Conservation (phyloP, 2,797 vertebrate species). For the Eleutherodactylus coqui region DNA sequence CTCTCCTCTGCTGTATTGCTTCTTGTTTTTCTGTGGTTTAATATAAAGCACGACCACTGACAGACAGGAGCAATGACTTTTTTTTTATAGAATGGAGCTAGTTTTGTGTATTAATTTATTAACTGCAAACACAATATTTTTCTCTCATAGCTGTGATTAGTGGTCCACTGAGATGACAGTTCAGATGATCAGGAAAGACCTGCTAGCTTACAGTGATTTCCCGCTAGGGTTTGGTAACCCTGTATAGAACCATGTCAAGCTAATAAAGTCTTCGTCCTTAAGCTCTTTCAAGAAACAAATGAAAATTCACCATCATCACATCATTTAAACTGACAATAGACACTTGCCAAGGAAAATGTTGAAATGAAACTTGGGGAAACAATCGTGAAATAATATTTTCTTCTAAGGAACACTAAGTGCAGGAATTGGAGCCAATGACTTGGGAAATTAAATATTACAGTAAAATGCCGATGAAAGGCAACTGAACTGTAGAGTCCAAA, state of each 20-base stretch:
- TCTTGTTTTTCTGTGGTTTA: too few species aligned
- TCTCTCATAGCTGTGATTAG: too few species aligned
- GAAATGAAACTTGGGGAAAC: not conserved
- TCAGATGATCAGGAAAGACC: not conserved
- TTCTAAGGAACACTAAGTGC: not conserved
- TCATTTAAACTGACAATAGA: not conserved
- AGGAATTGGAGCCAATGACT: not conserved
- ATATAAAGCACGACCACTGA: too few species aligned
- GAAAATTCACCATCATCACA: not conserved
- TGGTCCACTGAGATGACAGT: too few species aligned
- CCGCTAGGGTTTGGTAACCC: not conserved
- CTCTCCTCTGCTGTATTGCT: too few species aligned
- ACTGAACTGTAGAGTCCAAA: not conserved
- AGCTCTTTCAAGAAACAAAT: not conserved
- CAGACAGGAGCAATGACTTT: too few species aligned
- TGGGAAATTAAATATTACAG: not conserved
- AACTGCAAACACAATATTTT: too few species aligned
- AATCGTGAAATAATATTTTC: conserved; percentile 10
- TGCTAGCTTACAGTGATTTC: not conserved
- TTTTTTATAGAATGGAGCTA: too few species aligned
- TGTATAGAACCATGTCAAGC: not conserved
- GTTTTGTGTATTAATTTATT: too few species aligned
- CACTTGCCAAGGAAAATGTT: conserved; percentile 33
- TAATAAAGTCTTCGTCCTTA: not conserved
- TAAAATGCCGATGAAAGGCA: not conserved